Base-by-base conservation (phyloP, 2,888 invertebrate genomes). In the Andricus curvator region DNA sequence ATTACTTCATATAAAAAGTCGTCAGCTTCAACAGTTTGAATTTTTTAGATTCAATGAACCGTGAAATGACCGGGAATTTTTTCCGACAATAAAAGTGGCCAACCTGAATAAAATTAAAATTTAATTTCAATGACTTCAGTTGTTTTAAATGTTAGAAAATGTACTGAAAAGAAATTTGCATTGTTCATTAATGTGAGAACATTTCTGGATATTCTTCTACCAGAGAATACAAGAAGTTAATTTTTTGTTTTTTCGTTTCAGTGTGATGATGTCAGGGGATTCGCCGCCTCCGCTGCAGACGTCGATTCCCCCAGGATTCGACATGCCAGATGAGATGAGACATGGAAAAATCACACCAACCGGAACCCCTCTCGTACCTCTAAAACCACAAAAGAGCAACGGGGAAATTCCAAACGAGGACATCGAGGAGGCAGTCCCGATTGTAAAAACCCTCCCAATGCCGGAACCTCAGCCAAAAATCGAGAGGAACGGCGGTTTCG, bases 181-280 rank as follows among this genome's bases (percentile, higher is more conserved):
- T 41, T 41, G 11, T 17, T 48, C 5, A 48, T 77, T 79, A 48
- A 62, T 76, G 41, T 48, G 78, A 79, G 79, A 44, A 74, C 11
- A 33, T n/a, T 74, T 68, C 70, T 76, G 33, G 48, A 33, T 25
- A 65, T 22, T 78, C 29, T 76, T 76, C 44, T 56, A 17, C 4
- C 20, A 77, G 13, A 62, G 41, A 77, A 22, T 78, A 51, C n/a
- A 56, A 33, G 20, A 66, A 48, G 48, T 44, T 77, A 67, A 67
- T 22, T 37, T 22, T 68, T 65, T 33, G 20, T 29, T 44, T 65
- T 79, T 56, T 66, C 82, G 78, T 89, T 88, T 17, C 88, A 92
- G 92, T 83, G 91, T 92, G 44, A 90, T 91, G 83, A 90, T 90
- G 89, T 89, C 89, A 79, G 86, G 88, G 41, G 91, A 91, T 20